phyloP scores from a whole-genome alignment of 1,140 invertebrate genomes.

The Zeugodacus cucurbitae region DNA sequence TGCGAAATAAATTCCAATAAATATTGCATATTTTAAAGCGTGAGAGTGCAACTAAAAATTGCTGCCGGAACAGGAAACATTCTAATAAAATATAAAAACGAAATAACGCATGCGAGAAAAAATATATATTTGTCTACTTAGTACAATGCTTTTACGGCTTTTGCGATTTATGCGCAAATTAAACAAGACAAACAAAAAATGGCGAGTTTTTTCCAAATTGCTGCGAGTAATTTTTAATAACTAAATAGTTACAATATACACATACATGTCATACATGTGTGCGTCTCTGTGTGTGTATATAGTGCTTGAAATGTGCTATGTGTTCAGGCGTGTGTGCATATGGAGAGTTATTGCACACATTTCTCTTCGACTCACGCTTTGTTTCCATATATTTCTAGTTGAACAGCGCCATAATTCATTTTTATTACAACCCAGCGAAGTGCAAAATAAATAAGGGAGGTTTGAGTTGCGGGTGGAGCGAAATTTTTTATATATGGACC shows the following conservation, averaged over 20 bases:
- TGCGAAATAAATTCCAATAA: neutral
- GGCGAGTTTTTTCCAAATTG: neutral
- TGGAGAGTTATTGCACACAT: neutral
- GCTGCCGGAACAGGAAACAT: neutral
- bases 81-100: neutral
- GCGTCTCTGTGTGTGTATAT: neutral
- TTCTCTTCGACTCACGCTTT: neutral
- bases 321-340: neutral
- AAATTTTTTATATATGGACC: no score
- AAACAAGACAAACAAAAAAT: neutral
- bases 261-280: neutral
- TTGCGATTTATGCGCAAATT: neutral
- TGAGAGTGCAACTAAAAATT: neutral
- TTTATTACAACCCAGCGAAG: constrained; percentile 36
- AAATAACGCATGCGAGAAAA: neutral
- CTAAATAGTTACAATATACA: neutral
- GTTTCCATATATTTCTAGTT: constrained; percentile 18
- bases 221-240: neutral
- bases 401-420: constrained; percentile 35
- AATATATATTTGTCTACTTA: neutral
- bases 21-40: neutral
- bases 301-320: no score
- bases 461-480: no score
- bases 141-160: neutral
- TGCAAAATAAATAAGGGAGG: neutral